Percentiles rank a stretch among this genome's conserved stretches.
Conservation (phyloP, 2,888 invertebrate species). For the Callyntrura sp. region DNA sequence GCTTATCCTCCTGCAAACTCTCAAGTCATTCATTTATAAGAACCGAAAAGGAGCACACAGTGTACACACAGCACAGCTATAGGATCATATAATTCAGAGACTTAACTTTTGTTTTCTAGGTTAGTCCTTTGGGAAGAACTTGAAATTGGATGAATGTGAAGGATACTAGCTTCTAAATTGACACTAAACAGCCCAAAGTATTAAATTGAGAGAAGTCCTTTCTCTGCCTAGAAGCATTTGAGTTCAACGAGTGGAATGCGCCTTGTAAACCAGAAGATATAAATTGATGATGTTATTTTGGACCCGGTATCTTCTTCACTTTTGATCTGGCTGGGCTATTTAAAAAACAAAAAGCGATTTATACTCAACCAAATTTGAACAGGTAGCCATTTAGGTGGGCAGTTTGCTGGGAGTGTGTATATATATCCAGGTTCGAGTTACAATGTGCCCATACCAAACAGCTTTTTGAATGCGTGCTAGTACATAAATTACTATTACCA, state of each 20-base stretch:
- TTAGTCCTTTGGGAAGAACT: constrained; percentile 43
- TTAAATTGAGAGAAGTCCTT: constrained; percentile 51
- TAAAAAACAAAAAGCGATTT: not conserved
- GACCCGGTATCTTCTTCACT: constrained; percentile 26
- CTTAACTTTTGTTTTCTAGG: constrained; percentile 17
- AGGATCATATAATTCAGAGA: constrained; percentile 12
- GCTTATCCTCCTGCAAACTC: not conserved
- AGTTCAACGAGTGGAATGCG: constrained; percentile 43
- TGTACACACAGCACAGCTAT: no score
- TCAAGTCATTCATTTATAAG: not conserved
- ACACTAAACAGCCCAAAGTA: constrained; percentile 75
- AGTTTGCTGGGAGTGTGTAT: not conserved
- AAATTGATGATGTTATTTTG: constrained; percentile 61
- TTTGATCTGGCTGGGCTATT: not conserved
- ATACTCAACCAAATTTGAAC: not conserved
- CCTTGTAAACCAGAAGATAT: constrained; percentile 44
- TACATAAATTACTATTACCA: constrained; percentile 42
- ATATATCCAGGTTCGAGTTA: not conserved
- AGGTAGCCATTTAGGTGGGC: not conserved
- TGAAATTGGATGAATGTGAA: constrained; percentile 64
- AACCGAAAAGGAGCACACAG: not conserved
- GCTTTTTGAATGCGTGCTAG: constrained; percentile 24
- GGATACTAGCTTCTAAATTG: constrained; percentile 72
- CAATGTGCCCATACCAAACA: not conserved
- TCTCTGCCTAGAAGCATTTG: constrained; percentile 35